A percentile compares a stretch with the other conserved stretches of the same genome.
These are phyloP conservation scores for Entomobrya proxima DNA, from an alignment of 2,888 invertebrate species.

Conservation along the genomic window DNA sequence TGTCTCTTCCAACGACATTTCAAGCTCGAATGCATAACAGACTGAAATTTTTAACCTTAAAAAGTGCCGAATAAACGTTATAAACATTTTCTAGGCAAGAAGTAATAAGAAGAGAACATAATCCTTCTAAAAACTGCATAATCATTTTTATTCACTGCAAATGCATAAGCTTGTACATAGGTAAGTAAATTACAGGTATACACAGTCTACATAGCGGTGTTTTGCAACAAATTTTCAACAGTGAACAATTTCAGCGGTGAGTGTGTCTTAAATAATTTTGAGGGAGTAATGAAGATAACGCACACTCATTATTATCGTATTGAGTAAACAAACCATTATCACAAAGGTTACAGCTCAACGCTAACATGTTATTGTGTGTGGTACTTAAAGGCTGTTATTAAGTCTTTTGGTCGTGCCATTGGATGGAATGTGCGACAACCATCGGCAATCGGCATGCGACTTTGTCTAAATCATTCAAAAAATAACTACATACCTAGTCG, in stretches of 20 bases:
- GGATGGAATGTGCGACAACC: not conserved
- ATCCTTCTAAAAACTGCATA: conserved; percentile 2
- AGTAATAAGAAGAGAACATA: conserved; percentile 1
- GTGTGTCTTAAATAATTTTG: not conserved
- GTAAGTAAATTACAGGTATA: too few species aligned
- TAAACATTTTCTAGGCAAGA: not conserved
- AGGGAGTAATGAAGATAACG: not conserved
- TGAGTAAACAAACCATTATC: conserved; percentile 29
- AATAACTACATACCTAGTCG: too few species aligned
- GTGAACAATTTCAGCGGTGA: not conserved
- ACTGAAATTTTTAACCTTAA: not conserved
- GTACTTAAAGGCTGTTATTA: conserved; percentile 15
- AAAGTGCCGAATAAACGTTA: not conserved
- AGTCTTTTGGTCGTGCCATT: not conserved
- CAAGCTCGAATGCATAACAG: not conserved
- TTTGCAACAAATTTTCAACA: not conserved
- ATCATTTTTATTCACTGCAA: not conserved
- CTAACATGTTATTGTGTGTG: not conserved
- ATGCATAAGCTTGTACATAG: not conserved
- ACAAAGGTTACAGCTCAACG: not conserved
- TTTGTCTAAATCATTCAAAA: too few species aligned
- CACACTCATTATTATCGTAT: conserved; percentile 12
- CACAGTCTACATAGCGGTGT: too few species aligned
- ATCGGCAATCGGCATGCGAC: too few species aligned
- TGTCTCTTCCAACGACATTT: not conserved